These are phyloP conservation scores for Hyperoodon ampullatus DNA, from an alignment of 2,113 vertebrate genomes.

Conservation along the genomic window DNA sequence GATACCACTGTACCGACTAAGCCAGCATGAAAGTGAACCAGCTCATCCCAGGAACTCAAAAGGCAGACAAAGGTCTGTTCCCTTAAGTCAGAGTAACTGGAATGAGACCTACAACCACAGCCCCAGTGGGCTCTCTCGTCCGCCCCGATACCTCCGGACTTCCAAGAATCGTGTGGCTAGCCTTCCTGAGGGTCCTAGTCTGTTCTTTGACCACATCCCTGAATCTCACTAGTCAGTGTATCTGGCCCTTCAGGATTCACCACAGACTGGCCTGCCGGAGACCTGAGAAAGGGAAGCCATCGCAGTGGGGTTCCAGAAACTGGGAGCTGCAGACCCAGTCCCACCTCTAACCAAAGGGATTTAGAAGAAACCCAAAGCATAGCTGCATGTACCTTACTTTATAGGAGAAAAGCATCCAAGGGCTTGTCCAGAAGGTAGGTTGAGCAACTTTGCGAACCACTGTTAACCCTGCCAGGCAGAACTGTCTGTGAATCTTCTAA, in stretches of 20 bases:
- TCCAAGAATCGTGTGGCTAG: not conserved
- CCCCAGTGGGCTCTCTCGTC: not conserved
- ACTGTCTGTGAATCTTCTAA: not conserved
- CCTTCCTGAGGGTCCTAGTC: not conserved
- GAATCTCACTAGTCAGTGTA: not conserved
- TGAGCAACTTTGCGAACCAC: rapidly evolving
- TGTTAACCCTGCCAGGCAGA: not conserved
- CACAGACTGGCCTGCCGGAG: not conserved
- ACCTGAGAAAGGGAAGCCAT: not conserved
- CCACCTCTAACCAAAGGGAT: not conserved
- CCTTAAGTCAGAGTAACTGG: not conserved
- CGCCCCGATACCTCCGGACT: not conserved
- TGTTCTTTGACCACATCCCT: not conserved
- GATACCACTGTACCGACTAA: not conserved
- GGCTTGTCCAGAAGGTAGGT: not conserved
- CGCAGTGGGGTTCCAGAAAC: not conserved
- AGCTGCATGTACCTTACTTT: not conserved
- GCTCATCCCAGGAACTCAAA: not conserved
- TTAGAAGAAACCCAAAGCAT: not conserved
- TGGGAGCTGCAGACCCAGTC: not conserved
- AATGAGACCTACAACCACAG: not conserved
- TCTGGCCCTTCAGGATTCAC: not conserved
- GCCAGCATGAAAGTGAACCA: not conserved
- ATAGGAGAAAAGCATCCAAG: not conserved
- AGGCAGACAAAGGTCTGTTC: not conserved